A percentile compares a stretch with the other conserved stretches of the same genome.
Evolutionary conservation across 2,797 vertebrate species (phyloP).

Genomic region (Helarctos malayanus): DNA sequence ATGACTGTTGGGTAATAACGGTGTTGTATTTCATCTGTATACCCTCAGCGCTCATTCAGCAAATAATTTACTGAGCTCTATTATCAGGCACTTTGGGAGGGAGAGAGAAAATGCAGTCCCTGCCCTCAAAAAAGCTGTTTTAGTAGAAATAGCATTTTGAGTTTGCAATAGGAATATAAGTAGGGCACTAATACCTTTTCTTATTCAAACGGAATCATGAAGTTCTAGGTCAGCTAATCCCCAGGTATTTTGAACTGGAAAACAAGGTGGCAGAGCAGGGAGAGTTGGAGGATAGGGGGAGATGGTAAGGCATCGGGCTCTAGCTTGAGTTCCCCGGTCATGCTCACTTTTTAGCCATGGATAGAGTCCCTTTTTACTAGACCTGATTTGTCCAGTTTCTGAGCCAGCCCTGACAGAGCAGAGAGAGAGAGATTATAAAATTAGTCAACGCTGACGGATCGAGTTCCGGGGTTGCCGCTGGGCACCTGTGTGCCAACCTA

Average conservation of each 20-base stretch:
- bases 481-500: not conserved
- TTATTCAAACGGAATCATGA: not conserved
- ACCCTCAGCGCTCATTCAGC: not conserved
- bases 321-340: not conserved
- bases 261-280: not conserved
- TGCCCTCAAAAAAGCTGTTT: slow-evolving; percentile 24
- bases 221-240: not conserved
- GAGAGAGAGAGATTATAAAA: not conserved
- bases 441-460: not conserved
- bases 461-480: not conserved
- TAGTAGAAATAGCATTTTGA: slow-evolving; percentile 16
- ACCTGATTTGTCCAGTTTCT: not conserved
- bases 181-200: not conserved
- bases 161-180: not conserved
- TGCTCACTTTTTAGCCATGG: not conserved
- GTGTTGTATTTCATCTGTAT: not conserved
- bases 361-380: not conserved
- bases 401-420: not conserved
- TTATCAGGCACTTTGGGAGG: not conserved
- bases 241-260: slow-evolving; percentile 18
- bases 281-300: not conserved
- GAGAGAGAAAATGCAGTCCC: not conserved
- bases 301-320: not conserved
- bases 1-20: not conserved
- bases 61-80: not conserved